Evolutionary conservation across 1,140 invertebrate genomes (phyloP).

Genomic region (Drosophila nasuta): DNA sequence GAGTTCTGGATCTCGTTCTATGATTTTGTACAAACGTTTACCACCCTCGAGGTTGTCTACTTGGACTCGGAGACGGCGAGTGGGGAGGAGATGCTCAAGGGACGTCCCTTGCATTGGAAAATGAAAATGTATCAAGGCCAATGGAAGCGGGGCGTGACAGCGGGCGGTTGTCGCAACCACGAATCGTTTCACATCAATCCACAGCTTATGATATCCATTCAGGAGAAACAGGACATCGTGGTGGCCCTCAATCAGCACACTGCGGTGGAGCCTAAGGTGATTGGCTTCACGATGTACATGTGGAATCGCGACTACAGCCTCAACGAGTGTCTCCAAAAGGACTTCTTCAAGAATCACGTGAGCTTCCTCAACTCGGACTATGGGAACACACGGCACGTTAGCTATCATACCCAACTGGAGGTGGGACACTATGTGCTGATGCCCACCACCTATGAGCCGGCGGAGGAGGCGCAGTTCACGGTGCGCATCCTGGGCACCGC

Average conservation of each 20-base stretch:
- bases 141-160: conserved; percentile 95
- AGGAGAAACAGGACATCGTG: conserved; percentile 93
- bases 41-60: conserved; percentile 94
- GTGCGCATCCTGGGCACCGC: conserved; percentile 76
- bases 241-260: conserved; percentile 96
- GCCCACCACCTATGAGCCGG: conserved; percentile 96
- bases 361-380: conserved; percentile 96
- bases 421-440: conserved; percentile 94
- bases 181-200: conserved; percentile 98
- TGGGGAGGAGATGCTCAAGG: conserved; percentile 92
- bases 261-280: conserved; percentile 96
- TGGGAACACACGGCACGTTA: conserved; percentile 95
- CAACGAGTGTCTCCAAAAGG: conserved; percentile 88
- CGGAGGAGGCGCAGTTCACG: conserved; percentile 90
- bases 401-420: conserved; percentile 92
- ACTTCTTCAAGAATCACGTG: conserved; percentile 95
- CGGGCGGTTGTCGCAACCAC: conserved; percentile 95
- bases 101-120: conserved; percentile 92
- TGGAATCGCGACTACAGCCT: conserved; percentile 85
- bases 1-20: conserved; percentile 95
- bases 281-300: conserved; percentile 96
- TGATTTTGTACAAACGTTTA: conserved; percentile 94
- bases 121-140: conserved; percentile 93
- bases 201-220: conserved; percentile 92
- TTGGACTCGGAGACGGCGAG: conserved; percentile 93